These are phyloP conservation scores for Hesperia comma DNA, from an alignment of 2,888 invertebrate species.

Conservation along the genomic window DNA sequence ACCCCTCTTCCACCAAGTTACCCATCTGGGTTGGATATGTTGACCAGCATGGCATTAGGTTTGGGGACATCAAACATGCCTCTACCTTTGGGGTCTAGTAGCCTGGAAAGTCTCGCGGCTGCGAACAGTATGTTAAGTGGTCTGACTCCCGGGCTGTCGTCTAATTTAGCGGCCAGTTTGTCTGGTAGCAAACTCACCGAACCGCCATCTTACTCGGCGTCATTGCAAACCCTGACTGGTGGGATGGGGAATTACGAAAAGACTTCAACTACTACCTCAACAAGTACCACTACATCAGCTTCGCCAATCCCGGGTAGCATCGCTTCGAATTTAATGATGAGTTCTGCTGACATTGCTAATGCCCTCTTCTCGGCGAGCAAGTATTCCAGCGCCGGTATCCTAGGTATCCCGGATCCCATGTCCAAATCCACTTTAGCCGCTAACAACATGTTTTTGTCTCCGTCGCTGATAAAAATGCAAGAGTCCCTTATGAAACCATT, in stretches of 20 bases:
- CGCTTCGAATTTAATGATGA: slow-evolving; percentile 85
- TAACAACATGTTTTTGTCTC: slow-evolving; percentile 91
- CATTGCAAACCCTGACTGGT: slow-evolving; percentile 72
- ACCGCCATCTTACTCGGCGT: slow-evolving; percentile 76
- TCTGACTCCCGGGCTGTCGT: slow-evolving; percentile 69
- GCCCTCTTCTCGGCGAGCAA: slow-evolving; percentile 87
- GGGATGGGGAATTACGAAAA: slow-evolving; percentile 74
- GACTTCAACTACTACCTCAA: slow-evolving; percentile 76
- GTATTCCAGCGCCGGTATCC: slow-evolving; percentile 85
- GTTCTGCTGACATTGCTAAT: slow-evolving; percentile 86
- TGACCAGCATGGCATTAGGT: slow-evolving; percentile 80
- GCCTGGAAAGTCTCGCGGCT: slow-evolving; percentile 77
- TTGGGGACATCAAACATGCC: slow-evolving; percentile 74
- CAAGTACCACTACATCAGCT: slow-evolving; percentile 76
- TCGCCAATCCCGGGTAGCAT: slow-evolving; percentile 81
- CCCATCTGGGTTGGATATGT: slow-evolving; percentile 78
- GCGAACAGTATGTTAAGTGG: slow-evolving; percentile 78
- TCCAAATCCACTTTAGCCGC: slow-evolving; percentile 89
- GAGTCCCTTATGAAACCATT: slow-evolving; percentile 85
- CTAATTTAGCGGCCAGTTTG: slow-evolving; percentile 73
- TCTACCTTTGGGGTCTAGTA: slow-evolving; percentile 68
- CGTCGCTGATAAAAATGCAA: slow-evolving; percentile 89
- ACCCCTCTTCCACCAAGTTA: slow-evolving; percentile 78
- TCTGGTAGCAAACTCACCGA: slow-evolving; percentile 74
- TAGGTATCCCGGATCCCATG: slow-evolving; percentile 90